A percentile compares a stretch with the other conserved stretches of the same genome.
phyloP scores from a whole-genome alignment of 1,140 invertebrate genomes.

The Brachionus koreanus region DNA sequence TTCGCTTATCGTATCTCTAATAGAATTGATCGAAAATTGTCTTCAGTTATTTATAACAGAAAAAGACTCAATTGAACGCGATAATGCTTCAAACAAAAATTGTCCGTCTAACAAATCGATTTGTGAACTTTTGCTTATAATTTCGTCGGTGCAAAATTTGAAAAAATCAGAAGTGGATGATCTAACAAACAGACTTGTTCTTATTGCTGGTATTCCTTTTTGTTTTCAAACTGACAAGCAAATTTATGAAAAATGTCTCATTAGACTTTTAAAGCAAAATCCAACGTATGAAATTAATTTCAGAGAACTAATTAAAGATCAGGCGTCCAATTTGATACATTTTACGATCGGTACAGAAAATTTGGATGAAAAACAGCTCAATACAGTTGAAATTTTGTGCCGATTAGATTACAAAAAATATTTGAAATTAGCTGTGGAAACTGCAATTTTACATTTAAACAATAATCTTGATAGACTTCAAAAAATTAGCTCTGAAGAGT shows the following conservation, averaged over 20 bases:
- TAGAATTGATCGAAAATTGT: background rate
- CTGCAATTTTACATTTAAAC: background rate
- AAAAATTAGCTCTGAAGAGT: background rate
- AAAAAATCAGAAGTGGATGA: background rate
- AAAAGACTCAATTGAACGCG: background rate
- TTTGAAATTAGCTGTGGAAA: background rate
- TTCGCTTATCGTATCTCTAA: background rate
- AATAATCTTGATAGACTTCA: background rate
- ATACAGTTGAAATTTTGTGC: background rate
- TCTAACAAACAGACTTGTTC: background rate
- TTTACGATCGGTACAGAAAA: background rate
- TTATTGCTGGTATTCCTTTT: background rate
- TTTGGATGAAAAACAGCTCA: constrained; percentile 2
- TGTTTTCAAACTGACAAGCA: background rate
- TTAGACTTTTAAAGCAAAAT: background rate
- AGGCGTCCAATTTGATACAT: background rate
- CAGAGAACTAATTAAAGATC: background rate
- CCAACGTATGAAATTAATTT: background rate
- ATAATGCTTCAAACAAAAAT: background rate
- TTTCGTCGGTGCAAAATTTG: background rate
- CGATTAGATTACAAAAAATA: background rate
- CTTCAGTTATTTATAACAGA: background rate
- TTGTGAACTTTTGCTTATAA: background rate
- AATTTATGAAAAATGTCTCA: constrained; percentile 26
- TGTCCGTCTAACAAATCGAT: constrained; percentile 11